Conservation (phyloP, 2,797 vertebrate species). For the Uromys caudimaculatus region DNA sequence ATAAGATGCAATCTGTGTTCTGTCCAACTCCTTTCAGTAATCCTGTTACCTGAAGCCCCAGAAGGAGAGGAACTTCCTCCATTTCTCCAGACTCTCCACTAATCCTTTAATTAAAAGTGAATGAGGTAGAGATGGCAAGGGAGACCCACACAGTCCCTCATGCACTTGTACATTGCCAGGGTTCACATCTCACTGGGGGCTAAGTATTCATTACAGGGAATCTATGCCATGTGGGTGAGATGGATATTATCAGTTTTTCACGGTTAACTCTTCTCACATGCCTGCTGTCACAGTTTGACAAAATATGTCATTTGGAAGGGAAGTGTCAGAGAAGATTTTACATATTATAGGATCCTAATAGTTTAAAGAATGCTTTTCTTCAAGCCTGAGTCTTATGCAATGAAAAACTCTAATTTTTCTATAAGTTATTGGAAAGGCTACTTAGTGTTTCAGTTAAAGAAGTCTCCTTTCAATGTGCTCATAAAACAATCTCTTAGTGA, state of each 20-base stretch:
- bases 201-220: conserved; percentile 61
- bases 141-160: conserved; percentile 70
- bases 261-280: not conserved
- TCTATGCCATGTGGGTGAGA: conserved; percentile 8
- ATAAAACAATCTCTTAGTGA: not conserved
- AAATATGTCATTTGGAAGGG: not conserved
- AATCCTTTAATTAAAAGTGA: conserved; percentile 86
- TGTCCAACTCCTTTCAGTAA: conserved; percentile 50
- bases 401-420: conserved; percentile 29
- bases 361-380: not conserved
- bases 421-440: not conserved
- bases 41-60: conserved; percentile 24
- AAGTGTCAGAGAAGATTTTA: not conserved
- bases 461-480: not conserved
- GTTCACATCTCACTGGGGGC: not conserved
- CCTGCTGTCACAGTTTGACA: not conserved
- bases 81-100: conserved; percentile 42
- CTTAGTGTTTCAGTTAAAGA: conserved; percentile 28
- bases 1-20: conserved; percentile 56
- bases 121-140: conserved; percentile 76
- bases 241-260: not conserved
- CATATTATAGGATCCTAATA: not conserved
- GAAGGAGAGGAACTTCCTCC: conserved; percentile 58
- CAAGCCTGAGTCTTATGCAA: not conserved
- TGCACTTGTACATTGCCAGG: not conserved